Conservation (phyloP, 2,113 vertebrate species). For the Willisornis vidua region DNA sequence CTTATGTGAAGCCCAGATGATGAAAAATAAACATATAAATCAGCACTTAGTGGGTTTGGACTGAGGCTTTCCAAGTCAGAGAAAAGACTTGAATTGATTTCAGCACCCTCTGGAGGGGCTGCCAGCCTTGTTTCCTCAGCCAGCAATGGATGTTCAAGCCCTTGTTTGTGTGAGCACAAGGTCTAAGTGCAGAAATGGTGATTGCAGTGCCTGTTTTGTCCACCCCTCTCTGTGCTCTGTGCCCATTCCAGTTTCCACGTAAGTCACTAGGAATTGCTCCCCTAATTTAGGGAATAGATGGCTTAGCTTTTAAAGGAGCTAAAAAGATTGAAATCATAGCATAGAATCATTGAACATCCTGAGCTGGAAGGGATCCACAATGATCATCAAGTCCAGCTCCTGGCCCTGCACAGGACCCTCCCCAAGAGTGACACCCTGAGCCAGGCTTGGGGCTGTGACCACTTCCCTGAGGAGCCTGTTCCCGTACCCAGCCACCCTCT, state of each 20-base stretch:
- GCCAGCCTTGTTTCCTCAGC: neutral
- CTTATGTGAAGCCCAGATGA: neutral
- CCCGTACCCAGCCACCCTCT: neutral
- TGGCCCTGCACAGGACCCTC: neutral
- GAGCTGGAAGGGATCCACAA: neutral
- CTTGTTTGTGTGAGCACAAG: neutral
- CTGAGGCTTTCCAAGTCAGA: neutral
- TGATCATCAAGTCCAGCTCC: neutral
- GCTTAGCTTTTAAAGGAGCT: neutral
- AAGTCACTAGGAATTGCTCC: neutral
- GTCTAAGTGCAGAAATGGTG: neutral
- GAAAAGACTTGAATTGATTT: neutral
- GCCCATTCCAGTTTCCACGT: neutral
- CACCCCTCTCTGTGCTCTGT: neutral
- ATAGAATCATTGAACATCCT: neutral
- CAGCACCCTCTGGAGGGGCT: accelerated
- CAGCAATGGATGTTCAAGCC: neutral
- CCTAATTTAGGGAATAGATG: neutral
- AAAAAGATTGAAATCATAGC: neutral
- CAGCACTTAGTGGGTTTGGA: neutral
- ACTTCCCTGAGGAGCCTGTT: neutral
- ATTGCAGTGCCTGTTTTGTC: neutral
- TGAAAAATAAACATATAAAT: neutral
- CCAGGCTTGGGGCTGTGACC: neutral
- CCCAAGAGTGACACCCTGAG: neutral